These are phyloP conservation scores for Anodontia alba DNA, from an alignment of 2,888 invertebrate species.

Conservation along the genomic window DNA sequence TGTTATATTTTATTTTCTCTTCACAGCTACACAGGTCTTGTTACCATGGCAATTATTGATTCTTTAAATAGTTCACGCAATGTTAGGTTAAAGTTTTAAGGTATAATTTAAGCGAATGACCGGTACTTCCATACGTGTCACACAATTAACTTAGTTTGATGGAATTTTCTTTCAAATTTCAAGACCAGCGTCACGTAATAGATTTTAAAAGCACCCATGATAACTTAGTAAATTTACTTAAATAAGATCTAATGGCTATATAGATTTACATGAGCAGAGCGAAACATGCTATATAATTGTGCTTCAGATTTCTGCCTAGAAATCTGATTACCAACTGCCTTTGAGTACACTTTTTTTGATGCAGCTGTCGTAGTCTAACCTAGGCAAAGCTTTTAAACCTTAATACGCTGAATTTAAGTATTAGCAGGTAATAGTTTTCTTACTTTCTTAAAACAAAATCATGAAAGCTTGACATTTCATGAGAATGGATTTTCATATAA, in stretches of 20 bases:
- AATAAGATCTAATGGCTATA: conserved; percentile 35
- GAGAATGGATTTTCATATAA: too few relatives aligned
- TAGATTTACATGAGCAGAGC: conserved; percentile 38
- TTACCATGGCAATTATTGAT: conserved; percentile 7
- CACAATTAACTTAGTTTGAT: conserved; percentile 36
- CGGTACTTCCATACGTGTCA: conserved; percentile 43
- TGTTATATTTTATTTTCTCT: conserved; percentile 6
- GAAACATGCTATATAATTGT: conserved; percentile 26
- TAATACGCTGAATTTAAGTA: too few relatives aligned
- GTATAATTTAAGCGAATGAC: conserved; percentile 58
- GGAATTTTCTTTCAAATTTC: conserved; percentile 58
- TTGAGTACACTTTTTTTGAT: too few relatives aligned
- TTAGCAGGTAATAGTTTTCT: too few relatives aligned
- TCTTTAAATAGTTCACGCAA: conserved; percentile 7
- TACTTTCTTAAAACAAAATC: too few relatives aligned
- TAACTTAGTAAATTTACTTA: conserved; percentile 46
- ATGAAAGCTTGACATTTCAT: too few relatives aligned
- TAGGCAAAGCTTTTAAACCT: too few relatives aligned
- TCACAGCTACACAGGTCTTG: conserved; percentile 5
- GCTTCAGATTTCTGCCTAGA: background rate
- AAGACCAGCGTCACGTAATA: conserved; percentile 41
- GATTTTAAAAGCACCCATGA: conserved; percentile 24
- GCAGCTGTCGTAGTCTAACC: background rate
- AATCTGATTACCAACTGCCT: background rate
- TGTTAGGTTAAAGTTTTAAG: conserved; percentile 19